Evolutionary conservation across 2,888 invertebrate species (phyloP), one percentile per base, ranked within the genome.

Genomic region (Baronia brevicornis): DNA sequence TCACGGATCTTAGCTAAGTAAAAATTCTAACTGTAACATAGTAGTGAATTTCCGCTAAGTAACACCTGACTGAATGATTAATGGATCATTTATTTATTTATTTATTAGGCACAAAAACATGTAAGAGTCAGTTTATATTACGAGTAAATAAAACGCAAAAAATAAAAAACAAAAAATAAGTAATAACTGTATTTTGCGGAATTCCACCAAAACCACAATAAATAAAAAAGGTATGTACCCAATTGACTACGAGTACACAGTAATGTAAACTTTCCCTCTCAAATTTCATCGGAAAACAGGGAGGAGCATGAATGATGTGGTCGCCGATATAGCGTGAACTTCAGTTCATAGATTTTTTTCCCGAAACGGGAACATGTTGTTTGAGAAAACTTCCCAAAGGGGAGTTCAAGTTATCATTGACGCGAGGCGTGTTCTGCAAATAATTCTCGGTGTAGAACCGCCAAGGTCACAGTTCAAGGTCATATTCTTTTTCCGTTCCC

Each of bases 391-490:
- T 25, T 12, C 35, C 20, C 9, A 15, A 19, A 27, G 44, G 45
- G 45, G 39, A 31, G 45, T 4, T 36, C 45, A 29, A 8, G 5
- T 4, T 5, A 13, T 2, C 24, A 28, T 38, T 36, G 36, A 18
- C 17, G 13, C 25, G 19, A 30, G 37, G 36, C 18, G 36, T 31
- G 33, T 38, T n/a, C 20, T 25, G 20, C 12, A 23, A 23, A 30
- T 5, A 10, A 17, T 26, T n/a, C 38, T 37, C 34, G 19, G 29
- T 28, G 28, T 26, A 36, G 42, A 30, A 35, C 21, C 36, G 26
- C 36, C 42, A 51, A 51, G 49, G 49, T 46, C 48, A 43, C 39
- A 14, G 34, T 38, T 42, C 48, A 48, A 51, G 51, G 51, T 45
- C 42, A 38, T 45, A 38, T 46, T 49, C 40, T 39, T 46, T 48